Evolutionary conservation across 2,113 vertebrate genomes (phyloP), one percentile per base, ranked within the genome.

Genomic region (Piprites chloris): DNA sequence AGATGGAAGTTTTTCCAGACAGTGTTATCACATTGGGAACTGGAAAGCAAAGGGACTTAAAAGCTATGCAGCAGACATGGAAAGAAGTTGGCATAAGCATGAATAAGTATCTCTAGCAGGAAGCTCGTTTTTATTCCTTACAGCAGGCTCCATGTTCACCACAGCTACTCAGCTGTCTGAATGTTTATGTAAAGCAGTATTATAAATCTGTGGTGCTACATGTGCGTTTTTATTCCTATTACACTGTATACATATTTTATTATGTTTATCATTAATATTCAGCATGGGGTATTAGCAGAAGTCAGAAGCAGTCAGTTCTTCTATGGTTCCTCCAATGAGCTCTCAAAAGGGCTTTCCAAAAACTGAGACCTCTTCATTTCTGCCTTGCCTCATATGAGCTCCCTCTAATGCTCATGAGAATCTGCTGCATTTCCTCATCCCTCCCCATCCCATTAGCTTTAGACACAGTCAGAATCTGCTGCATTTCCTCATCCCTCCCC

Each of bases 221-320:
- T 58, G 49, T 69, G 81, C 49, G 12, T 90, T 96, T 96, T 96
- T 53, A 94, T 95, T 97, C 90, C 95, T 96, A 96, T 97, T 96
- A 97, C 91, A 92, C 68, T 74, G 55, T 92, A 96, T 97, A 93
- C 95, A 97, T 97, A 95, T 97, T 97, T 96, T 93, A 97, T 95
- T 93, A 96, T 95, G 95, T 95, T 97, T 95, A 93, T 95, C 89
- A 96, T 97, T 97, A 96, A 94, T 92, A 97, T 96, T 96, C 95
- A 94, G 66, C 58, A 65, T 12, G 61, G 80, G 61, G 76, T 81
- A 95, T 96, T 96, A 94, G 88, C 80, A 96, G 83, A 88, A 97
- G 96, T 96, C 93, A 94, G 95, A 92, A 94, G 83, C 92, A 97
- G 93, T 97, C 93, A 95, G 90, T 95, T 93, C 79, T 91, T 90